Percentiles rank a stretch among this genome's conserved stretches.
These are phyloP conservation scores for Monopis laevigella DNA, from an alignment of 2,888 invertebrate species.

Conservation along the genomic window DNA sequence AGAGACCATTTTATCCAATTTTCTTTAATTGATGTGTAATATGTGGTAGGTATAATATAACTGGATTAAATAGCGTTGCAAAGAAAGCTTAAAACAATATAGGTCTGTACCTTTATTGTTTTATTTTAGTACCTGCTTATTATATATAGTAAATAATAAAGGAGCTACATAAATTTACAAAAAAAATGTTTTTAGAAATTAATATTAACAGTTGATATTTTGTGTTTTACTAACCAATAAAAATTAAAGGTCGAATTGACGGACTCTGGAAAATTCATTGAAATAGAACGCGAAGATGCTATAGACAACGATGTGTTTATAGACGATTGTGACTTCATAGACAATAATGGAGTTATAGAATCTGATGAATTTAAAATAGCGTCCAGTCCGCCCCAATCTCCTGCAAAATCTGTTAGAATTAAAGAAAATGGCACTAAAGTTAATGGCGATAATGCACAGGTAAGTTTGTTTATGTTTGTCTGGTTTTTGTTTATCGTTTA, in stretches of 20 bases:
- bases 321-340: slow-evolving; percentile 18
- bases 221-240: slow-evolving; percentile 33
- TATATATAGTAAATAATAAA: too few species aligned
- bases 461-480: too few species aligned
- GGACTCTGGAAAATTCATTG: slow-evolving; percentile 61
- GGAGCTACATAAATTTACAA: too few species aligned
- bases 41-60: too few species aligned
- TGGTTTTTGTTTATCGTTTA: too few species aligned
- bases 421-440: slow-evolving; percentile 51
- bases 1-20: too few species aligned
- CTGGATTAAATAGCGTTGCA: too few species aligned
- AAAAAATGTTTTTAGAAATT: too few species aligned
- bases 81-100: too few species aligned
- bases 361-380: slow-evolving; percentile 23
- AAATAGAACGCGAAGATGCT: slow-evolving; percentile 46
- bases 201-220: not conserved
- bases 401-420: slow-evolving; percentile 52
- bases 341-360: slow-evolving; percentile 24
- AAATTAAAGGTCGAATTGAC: slow-evolving; percentile 60
- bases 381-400: slow-evolving; percentile 44
- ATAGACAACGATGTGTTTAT: not conserved
- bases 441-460: slow-evolving; percentile 37
- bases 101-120: too few species aligned
- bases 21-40: too few species aligned
- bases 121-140: too few species aligned